Base-by-base conservation (phyloP, 1,140 invertebrate species). In the Achatina immaculata region DNA sequence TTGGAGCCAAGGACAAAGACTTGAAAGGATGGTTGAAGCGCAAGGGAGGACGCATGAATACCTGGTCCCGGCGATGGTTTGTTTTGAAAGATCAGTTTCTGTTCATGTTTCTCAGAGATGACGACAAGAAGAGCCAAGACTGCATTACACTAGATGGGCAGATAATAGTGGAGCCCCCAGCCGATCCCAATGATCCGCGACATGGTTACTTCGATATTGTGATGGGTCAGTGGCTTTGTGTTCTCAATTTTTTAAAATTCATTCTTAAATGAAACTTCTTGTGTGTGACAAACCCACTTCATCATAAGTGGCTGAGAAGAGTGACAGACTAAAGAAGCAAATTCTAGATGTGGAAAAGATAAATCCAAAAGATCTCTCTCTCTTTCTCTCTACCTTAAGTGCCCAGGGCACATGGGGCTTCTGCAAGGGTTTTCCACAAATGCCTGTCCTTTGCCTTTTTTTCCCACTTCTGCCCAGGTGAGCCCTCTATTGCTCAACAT, bases 11-110 rank as follows among this genome's bases (percentile, higher is more conserved):
- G 34, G 48, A 72, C 36, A 80, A 66, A 28, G 66, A 51, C 40
- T 40, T 80, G n/a, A 34, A 43, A 55, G 78, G 78, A 72, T 80
- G 78, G 78, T 31, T 80, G 36, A 71, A 55, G 36, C 66, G 68
- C 19, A 80, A 80, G 40, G 78, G 78, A 28, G 66, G 68, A n/a
- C 42, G 66, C 11, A 48, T 80, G 66, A 71, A 80, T n/a, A 36
- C 68, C 0, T 80, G 78, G 78, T 72, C 78, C 36, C 78, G 78
- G 1, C 66, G 68, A 55, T 80, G 78, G 78, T 71, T 45, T 72
- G 45, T 80, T 43, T 62, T 80, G 38, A 40, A 28, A 43, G 78
- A 80, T 34, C 43, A 72, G 34, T 72, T 51, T 51, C 48, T 80
- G 0, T 71, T 80, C 24, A 36, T 80, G 31, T 80, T 71, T 36